Conservation (phyloP, 2,888 invertebrate species). For the Calameuta idolon region DNA sequence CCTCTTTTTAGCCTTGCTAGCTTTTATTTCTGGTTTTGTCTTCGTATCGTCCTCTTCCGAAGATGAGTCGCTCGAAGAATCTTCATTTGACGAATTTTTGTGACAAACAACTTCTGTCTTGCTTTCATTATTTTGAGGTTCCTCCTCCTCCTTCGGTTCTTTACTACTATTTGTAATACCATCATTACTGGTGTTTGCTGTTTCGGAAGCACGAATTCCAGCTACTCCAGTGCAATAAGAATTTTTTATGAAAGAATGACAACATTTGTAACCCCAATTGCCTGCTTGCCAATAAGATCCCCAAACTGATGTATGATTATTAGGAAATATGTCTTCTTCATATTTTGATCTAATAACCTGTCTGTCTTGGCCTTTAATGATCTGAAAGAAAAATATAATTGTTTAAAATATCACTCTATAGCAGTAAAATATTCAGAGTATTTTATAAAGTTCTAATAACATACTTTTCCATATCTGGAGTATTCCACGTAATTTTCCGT, state of each 20-base stretch:
- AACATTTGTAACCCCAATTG: constrained; percentile 97
- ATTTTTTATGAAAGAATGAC: constrained; percentile 91
- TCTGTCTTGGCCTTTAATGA: constrained; percentile 87
- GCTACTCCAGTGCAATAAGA: constrained; percentile 89
- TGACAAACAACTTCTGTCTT: constrained; percentile 21
- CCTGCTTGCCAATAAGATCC: constrained; percentile 96
- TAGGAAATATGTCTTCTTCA: constrained; percentile 92
- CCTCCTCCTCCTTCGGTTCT: constrained; percentile 1
- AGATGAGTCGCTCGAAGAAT: constrained; percentile 30
- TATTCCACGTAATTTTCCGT: constrained; percentile 97
- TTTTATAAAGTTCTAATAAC: constrained; percentile 3
- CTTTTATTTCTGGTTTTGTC: constrained; percentile 31
- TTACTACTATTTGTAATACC: neutral
- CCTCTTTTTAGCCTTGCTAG: constrained; percentile 41
- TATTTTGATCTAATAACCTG: constrained; percentile 87
- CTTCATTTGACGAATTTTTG: constrained; percentile 21
- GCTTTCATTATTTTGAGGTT: constrained; percentile 26
- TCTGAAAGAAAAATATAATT: constrained; percentile 39
- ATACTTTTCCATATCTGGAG: constrained; percentile 89
- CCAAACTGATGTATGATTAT: constrained; percentile 96
- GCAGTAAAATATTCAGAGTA: neutral
- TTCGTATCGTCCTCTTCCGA: constrained; percentile 21
- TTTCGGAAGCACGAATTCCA: constrained; percentile 64
- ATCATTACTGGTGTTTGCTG: constrained; percentile 10
- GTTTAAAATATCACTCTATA: neutral